Evolutionary conservation across 2,888 invertebrate genomes (phyloP), one percentile per base, ranked within the genome.

Genomic region (Heteromyza rotundicornis): DNA sequence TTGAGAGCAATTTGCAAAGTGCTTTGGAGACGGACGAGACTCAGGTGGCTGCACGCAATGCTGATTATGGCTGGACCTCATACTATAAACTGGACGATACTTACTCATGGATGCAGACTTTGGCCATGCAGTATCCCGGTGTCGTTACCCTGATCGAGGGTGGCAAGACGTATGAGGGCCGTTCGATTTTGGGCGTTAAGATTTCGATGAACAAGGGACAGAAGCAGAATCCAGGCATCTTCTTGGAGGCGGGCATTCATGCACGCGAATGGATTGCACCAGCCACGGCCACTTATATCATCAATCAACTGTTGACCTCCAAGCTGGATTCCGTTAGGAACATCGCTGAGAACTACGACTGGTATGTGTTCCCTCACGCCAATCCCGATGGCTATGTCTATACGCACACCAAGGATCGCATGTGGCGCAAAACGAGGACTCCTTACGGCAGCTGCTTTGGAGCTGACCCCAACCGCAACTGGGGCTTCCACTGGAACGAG

Each of bases 371-470:
- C 63, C 92, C 93, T 0, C 82, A 89, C 16, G 80, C 88, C n/a
- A 93, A 94, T 78, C 92, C 92, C 2, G 93, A 94, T 82, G 93
- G 93, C 1, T 91, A 88, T 71, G 88, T 86, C 49, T 90, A 87
- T 75, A 87, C 90, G 0, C 77, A 86, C 74, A 85, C 85, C 16
- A 79, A 73, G 66, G 88, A 86, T 44, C 86, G 90, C 40, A 68
- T 88, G 65, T 90, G 90, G 90, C 80, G 87, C 17, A 90, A 90
- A 72, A 90, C 89, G 1, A 84, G 90, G 27, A 84, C 83, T 59
- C 85, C 83, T 1, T 85, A 85, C 35, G 85, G 81, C 10, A 53
- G 53, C 12, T 87, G 90, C 68, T 79, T 80, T 62, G 93, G 93
- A 2, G 87, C 88, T 0, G 93, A 94, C 80, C 87, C 90, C 1